Percentiles rank a stretch among this genome's conserved stretches.
phyloP scores from a whole-genome alignment of 2,888 invertebrate genomes.

The Hypena proboscidalis region DNA sequence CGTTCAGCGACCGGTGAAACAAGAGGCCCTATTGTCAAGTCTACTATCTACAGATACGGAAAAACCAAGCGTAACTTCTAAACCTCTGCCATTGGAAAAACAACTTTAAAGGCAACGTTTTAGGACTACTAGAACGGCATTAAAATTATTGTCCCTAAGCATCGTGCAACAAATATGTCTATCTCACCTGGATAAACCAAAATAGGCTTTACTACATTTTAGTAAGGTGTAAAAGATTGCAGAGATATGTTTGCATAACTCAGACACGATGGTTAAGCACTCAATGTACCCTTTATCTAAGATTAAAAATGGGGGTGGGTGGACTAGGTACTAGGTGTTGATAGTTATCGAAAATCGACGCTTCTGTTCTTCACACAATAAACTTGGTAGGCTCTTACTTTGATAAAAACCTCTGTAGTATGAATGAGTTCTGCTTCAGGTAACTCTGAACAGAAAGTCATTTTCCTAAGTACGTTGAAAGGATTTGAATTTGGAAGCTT shows the following conservation, averaged over 20 bases:
- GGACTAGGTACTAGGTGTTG: conserved; percentile 45
- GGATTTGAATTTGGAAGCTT: no score
- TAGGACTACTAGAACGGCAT: conserved; percentile 10
- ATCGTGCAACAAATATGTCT: conserved; percentile 42
- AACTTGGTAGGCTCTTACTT: conserved; percentile 30
- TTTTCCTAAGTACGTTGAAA: not conserved
- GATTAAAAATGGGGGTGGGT: conserved; percentile 76
- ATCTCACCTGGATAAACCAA: conserved; percentile 2
- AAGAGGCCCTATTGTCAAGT: conserved; percentile 79
- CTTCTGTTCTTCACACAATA: conserved; percentile 25
- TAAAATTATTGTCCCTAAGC: conserved; percentile 43
- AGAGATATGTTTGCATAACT: conserved; percentile 41
- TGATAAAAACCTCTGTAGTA: not conserved
- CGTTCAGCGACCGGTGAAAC: conserved; percentile 78
- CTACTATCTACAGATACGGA: conserved; percentile 72
- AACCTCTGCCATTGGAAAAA: conserved; percentile 28
- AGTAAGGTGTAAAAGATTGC: conserved; percentile 19
- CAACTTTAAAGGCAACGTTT: conserved; percentile 31
- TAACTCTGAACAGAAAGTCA: not conserved
- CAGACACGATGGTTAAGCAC: conserved; percentile 75
- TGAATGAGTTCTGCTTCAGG: not conserved
- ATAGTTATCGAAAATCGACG: conserved; percentile 48
- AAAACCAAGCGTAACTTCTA: conserved; percentile 45
- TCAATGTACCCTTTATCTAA: conserved; percentile 83
- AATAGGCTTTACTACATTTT: conserved; percentile 3